These are phyloP conservation scores for Ecliptopera silaceata DNA, from an alignment of 2,888 invertebrate genomes.

Conservation along the genomic window DNA sequence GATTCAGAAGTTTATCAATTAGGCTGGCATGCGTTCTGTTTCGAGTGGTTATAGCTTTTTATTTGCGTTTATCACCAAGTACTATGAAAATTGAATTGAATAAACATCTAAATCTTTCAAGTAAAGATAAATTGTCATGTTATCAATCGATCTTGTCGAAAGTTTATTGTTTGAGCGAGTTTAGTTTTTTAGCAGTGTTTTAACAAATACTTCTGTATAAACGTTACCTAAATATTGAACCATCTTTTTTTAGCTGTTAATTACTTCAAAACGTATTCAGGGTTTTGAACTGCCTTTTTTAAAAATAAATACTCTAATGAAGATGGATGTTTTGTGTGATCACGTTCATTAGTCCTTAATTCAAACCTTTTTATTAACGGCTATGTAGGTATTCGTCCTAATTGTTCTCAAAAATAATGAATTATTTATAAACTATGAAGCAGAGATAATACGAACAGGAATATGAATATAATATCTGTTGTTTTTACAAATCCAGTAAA, in stretches of 20 bases:
- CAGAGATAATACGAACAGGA: too few species aligned
- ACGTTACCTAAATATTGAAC: not conserved
- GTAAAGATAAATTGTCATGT: not conserved
- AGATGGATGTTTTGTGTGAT: constrained; percentile 51
- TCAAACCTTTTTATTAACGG: constrained; percentile 1
- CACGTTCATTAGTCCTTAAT: constrained; percentile 42
- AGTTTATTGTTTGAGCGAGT: constrained; percentile 35
- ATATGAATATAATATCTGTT: too few species aligned
- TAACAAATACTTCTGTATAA: not conserved
- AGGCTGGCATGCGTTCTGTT: constrained; percentile 29
- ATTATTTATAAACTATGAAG: too few species aligned
- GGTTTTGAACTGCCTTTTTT: constrained; percentile 39
- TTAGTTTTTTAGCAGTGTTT: not conserved
- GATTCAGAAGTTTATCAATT: constrained; percentile 47
- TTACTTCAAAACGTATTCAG: constrained; percentile 27
- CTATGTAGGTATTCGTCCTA: too few species aligned
- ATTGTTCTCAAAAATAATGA: too few species aligned
- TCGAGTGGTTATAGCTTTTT: constrained; percentile 37
- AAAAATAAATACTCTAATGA: constrained; percentile 56
- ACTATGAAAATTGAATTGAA: constrained; percentile 34
- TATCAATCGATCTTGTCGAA: constrained; percentile 22
- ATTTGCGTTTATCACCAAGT: constrained; percentile 38
- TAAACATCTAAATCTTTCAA: constrained; percentile 19
- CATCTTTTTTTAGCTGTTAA: constrained; percentile 26
- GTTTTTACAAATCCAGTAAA: too few species aligned